Conservation (phyloP, 2,113 vertebrate genomes). For the Tragelaphus strepsiceros region DNA sequence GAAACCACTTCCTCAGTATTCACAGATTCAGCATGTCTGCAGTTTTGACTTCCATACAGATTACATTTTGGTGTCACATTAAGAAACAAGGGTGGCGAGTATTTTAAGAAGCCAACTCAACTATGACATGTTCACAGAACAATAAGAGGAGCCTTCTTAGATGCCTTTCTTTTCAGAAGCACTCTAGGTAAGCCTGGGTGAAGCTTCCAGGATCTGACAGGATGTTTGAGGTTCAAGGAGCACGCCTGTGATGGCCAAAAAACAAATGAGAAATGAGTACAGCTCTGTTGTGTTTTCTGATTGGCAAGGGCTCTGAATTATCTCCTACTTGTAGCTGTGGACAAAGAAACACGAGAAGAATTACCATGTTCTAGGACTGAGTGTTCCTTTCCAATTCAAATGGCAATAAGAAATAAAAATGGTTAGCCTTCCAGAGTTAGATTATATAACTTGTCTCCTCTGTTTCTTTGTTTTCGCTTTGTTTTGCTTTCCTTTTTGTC, state of each 20-base stretch:
- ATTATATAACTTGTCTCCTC: conserved; percentile 58
- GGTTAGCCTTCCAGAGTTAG: conserved; percentile 50
- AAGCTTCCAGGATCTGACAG: conserved; percentile 47
- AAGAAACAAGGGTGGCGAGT: conserved; percentile 71
- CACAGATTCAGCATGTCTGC: conserved; percentile 80
- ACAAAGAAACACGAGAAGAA: conserved; percentile 53
- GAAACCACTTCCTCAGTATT: conserved; percentile 83
- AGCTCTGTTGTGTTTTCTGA: conserved; percentile 40
- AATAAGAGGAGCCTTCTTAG: conserved; percentile 38
- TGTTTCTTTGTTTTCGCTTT: conserved; percentile 6
- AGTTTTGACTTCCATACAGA: conserved; percentile 76
- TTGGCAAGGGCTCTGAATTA: conserved; percentile 50
- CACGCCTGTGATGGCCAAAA: conserved; percentile 36
- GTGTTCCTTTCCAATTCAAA: conserved; percentile 53
- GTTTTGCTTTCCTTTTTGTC: conserved; percentile 31
- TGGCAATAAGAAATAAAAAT: conserved; percentile 56
- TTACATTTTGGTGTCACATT: conserved; percentile 66
- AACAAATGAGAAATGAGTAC: conserved; percentile 37
- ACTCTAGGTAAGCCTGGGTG: conserved; percentile 25
- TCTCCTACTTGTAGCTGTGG: conserved; percentile 55
- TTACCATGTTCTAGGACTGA: conserved; percentile 34
- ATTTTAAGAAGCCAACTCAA: conserved; percentile 61
- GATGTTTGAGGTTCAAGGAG: conserved; percentile 34
- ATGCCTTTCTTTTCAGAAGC: conserved; percentile 1
- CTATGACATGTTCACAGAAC: conserved; percentile 46